These are phyloP conservation scores for Epistrophe eligans DNA, from an alignment of 2,888 invertebrate species.

Conservation along the genomic window DNA sequence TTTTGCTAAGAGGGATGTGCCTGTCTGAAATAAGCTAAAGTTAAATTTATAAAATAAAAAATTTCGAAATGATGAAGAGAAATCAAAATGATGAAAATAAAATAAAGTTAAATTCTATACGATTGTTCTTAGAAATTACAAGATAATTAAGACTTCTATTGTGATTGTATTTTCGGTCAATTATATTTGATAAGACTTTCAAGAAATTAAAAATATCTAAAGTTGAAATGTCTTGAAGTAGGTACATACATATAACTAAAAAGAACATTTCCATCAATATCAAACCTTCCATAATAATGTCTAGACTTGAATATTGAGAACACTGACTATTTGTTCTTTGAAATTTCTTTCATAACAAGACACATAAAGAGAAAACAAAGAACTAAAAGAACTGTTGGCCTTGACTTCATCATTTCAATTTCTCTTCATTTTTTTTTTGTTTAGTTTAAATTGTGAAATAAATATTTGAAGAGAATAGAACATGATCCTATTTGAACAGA, in stretches of 20 bases:
- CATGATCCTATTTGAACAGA: neutral
- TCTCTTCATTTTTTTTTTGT: neutral
- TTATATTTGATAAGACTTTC: too few relatives aligned
- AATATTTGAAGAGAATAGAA: conserved; percentile 32
- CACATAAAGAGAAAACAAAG: conserved; percentile 30
- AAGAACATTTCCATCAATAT: neutral
- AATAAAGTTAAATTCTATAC: too few relatives aligned
- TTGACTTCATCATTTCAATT: conserved; percentile 46
- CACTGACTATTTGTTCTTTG: conserved; percentile 5
- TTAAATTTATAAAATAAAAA: too few relatives aligned
- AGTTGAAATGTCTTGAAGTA: neutral
- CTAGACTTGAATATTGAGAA: conserved; percentile 57
- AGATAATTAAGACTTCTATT: too few relatives aligned
- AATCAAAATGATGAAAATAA: too few relatives aligned
- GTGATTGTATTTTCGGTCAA: too few relatives aligned
- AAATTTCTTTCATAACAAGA: conserved; percentile 11
- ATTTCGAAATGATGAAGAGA: too few relatives aligned
- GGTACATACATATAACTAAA: neutral
- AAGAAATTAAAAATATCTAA: too few relatives aligned
- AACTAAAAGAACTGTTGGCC: conserved; percentile 39
- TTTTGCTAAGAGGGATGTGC: too few relatives aligned
- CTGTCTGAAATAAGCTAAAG: too few relatives aligned
- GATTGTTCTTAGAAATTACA: too few relatives aligned
- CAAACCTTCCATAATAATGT: conserved; percentile 24
- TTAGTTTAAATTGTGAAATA: conserved; percentile 49